phyloP scores from a whole-genome alignment of 2,797 vertebrate species.

The Sarcoramphus papa region DNA sequence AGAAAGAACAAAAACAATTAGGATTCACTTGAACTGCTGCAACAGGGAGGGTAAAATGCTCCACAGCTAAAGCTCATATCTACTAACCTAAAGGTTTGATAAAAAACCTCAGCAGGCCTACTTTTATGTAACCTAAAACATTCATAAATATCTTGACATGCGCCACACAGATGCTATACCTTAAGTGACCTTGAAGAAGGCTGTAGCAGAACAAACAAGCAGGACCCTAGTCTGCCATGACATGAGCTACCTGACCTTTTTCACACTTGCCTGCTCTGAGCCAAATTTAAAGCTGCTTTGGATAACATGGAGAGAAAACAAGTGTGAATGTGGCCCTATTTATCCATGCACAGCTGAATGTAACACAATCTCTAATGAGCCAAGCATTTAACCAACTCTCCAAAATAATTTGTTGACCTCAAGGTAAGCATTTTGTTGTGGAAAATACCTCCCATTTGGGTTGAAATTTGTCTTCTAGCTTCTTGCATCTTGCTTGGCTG shows the following conservation, averaged over 20 bases:
- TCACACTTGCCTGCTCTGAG: background rate
- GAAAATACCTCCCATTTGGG: background rate
- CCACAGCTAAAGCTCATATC: accelerated
- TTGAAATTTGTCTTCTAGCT: background rate
- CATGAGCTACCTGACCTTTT: background rate
- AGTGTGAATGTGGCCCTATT: background rate
- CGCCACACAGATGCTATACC: no score
- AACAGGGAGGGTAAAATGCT: background rate
- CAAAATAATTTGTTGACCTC: background rate
- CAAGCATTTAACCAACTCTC: background rate
- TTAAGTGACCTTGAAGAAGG: background rate
- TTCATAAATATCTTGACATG: background rate
- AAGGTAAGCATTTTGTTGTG: background rate
- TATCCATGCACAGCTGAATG: background rate
- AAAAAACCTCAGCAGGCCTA: background rate
- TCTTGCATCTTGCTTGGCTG: background rate
- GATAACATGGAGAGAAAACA: background rate
- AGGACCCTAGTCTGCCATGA: background rate
- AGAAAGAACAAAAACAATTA: background rate
- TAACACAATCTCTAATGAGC: background rate
- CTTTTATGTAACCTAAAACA: background rate
- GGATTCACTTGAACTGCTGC: background rate
- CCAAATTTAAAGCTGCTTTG: background rate
- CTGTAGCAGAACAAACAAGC: background rate
- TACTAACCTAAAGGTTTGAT: background rate